These are phyloP conservation scores for Nothoprocta pentlandii DNA, from an alignment of 2,113 vertebrate genomes.

Conservation along the genomic window DNA sequence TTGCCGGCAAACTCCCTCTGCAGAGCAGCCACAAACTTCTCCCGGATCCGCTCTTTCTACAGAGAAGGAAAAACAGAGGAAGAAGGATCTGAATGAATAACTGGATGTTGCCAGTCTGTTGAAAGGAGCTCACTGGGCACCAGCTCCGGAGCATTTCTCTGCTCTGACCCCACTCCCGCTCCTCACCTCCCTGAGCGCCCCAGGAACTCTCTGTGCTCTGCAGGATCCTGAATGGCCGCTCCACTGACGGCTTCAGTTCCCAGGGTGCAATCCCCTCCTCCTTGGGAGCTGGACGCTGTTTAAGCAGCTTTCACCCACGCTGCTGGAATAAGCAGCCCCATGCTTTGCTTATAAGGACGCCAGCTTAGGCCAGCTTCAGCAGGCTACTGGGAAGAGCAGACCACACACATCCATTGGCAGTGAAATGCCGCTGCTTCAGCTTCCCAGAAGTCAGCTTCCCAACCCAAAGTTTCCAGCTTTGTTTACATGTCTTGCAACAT, in stretches of 20 bases:
- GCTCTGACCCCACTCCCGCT: not conserved
- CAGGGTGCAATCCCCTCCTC: too few species aligned
- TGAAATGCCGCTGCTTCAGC: not conserved
- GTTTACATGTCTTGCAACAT: not conserved
- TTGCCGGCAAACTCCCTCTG: slow-evolving; percentile 95
- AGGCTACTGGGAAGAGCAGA: not conserved
- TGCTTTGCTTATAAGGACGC: not conserved
- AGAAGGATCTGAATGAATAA: not conserved
- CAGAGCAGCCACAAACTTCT: slow-evolving; percentile 95
- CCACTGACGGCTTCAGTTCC: not conserved
- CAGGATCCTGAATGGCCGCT: not conserved
- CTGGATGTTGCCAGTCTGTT: not conserved
- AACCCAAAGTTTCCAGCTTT: not conserved
- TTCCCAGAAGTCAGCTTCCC: not conserved
- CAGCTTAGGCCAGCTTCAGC: not conserved
- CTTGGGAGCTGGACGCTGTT: not conserved
- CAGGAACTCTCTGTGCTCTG: not conserved
- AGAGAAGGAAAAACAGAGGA: not conserved
- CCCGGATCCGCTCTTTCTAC: slow-evolving; percentile 94
- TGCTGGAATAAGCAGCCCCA: not conserved
- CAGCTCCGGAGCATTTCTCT: not conserved
- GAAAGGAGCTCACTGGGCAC: not conserved
- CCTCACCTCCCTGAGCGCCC: not conserved
- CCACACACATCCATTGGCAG: not conserved
- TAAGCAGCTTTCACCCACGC: not conserved